Base-by-base conservation (phyloP, 2,113 vertebrate genomes). In the Uropsilus gracilis region DNA sequence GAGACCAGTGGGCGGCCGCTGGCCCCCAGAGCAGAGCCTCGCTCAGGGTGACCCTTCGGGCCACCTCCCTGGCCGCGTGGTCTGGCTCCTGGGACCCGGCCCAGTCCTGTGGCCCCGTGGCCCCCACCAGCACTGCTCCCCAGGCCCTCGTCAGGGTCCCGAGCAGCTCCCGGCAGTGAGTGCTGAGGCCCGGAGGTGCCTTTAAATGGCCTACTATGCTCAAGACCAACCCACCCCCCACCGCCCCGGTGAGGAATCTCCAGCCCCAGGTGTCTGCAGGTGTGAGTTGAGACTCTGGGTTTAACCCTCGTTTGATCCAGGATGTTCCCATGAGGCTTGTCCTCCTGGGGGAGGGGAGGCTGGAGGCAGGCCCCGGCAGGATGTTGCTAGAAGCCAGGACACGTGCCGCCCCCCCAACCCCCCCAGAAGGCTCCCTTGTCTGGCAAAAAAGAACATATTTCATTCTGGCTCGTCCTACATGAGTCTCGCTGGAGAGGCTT, bases 261-360 rank as follows among this genome's bases (percentile, higher is more conserved):
- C 57, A 46, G 30, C 22, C 63, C 42, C 50, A 37, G 44, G 17
- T 48, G 50, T 55, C 84, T 14, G 3, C 24, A 1, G 8, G 11
- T 44, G 34, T 46, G 39, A 72, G 46, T 0, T 32, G 39, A 85
- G 66, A 88, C n/a, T 14, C n/a, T 6, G n/a, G n/a, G 26, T 53
- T 50, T 42, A 28, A 88, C 66, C 20, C 4, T 20, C 1, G 50
- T 30, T n/a, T 53, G 4, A 69, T n/a, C 57, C 44, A 66, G 83
- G 72, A 68, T 88, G 64, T 17, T 78, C 78, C 95, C 69, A 24
- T n/a, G 37, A 59, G 86, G 93, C 86, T 89, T 78, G 95, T 50
- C 50, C 73, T n/a, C 85, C 30, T 4, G 37, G 10, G 8, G 16
- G 3, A 30, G 30, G 57, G 20, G 28, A 68, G 44, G 37, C 68